Conservation (phyloP, 2,888 invertebrate species). For the Molorchus minor region DNA sequence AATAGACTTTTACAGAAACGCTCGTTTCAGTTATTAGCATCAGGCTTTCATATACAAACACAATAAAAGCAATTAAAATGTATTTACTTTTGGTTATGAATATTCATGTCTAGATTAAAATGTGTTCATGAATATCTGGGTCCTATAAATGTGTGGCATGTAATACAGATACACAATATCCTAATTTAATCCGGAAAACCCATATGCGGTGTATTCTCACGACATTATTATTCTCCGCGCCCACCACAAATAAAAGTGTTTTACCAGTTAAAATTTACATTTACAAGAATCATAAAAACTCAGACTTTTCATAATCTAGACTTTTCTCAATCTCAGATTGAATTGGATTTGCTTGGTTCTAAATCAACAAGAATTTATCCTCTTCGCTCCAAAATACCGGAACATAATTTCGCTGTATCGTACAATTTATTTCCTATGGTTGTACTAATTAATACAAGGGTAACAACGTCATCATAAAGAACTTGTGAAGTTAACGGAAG, state of each 20-base stretch:
- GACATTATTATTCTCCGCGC: not conserved
- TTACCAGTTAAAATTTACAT: not conserved
- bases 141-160: slow-evolving; percentile 1
- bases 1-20: not conserved
- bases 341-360: too few relatives aligned
- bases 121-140: slow-evolving; percentile 15
- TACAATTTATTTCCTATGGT: too few relatives aligned
- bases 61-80: slow-evolving; percentile 22
- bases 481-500: too few relatives aligned
- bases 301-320: not conserved
- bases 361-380: too few relatives aligned
- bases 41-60: slow-evolving; percentile 4
- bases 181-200: not conserved
- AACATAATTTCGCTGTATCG: too few relatives aligned
- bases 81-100: slow-evolving; percentile 9
- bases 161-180: not conserved
- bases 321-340: not conserved
- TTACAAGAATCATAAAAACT: not conserved
- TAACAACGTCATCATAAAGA: too few relatives aligned
- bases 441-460: too few relatives aligned
- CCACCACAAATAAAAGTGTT: not conserved
- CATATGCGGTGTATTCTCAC: not conserved
- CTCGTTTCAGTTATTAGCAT: not conserved
- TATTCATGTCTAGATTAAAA: slow-evolving; percentile 19
- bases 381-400: too few relatives aligned